Base-by-base conservation (phyloP, 2,113 vertebrate species). In the Pachypanchax playfairii region DNA sequence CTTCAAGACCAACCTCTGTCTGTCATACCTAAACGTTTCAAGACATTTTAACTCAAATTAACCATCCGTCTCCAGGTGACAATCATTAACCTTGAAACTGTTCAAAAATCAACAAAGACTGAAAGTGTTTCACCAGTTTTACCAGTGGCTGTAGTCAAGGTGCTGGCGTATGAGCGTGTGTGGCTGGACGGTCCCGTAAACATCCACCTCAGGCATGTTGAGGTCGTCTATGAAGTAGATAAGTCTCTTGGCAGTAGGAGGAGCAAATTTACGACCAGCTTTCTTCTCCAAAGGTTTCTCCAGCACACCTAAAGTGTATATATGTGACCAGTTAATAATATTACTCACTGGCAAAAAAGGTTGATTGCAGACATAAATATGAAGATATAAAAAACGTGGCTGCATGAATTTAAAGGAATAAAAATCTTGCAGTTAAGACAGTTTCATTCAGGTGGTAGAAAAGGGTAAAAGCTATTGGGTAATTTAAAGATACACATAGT, bases 1-100 rank as follows among this genome's bases (percentile, higher is more conserved):
- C 92, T 98, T 99, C 87, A 95, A 87, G 57, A 90, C 88, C 65
- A 92, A 88, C 85, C 92, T 96, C 87, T 96, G 94, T 87, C 96
- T 94, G 93, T 99, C 97, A 92, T 98, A 98, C 97, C 97, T 98
- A 89, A 79, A 92, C 54, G 12, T 31, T 38, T 50, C 6, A 29
- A 1, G 31, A n/a, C 17, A 21, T 47, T 35, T 53, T 28, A 14
- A 71, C 39, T 56, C 14, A 55, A 41, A 15, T 9, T 15, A 21
- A 21, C 8, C 24, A 43, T 22, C 8, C 6, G 9, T 50, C n/a
- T 59, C 11, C 53, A 7, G 26, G 0, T 4, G 52, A 48, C 3
- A n/a, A n/a, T n/a, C n/a, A n/a, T n/a, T n/a, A n/a, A n/a, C n/a
- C n/a, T n/a, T n/a, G n/a, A n/a, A n/a, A 10, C 6, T 18, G 35